Evolutionary conservation across 2,113 vertebrate species (phyloP).

Genomic region (Platysteira castanea): DNA sequence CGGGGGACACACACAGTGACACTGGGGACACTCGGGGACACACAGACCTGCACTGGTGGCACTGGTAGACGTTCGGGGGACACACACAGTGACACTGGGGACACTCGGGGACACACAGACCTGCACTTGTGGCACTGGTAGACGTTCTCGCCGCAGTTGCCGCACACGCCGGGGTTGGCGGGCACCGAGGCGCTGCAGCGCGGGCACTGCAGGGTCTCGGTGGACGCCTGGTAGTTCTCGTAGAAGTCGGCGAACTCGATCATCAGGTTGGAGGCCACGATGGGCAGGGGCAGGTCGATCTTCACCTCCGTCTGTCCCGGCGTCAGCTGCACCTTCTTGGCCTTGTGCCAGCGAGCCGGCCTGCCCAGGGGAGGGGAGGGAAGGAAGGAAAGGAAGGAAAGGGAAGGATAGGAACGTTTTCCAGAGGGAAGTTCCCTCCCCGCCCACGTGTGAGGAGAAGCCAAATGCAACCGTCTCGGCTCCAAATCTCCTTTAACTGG

Average conservation of each 20-base stretch:
- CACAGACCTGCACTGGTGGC: neutral
- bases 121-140: slow-evolving; percentile 97
- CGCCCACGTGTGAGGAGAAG: neutral
- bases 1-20: no score
- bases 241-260: slow-evolving; percentile 98
- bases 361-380: slow-evolving; percentile 58
- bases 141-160: slow-evolving; percentile 97
- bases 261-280: slow-evolving; percentile 98
- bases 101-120: neutral
- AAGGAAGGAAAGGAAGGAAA: neutral
- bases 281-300: slow-evolving; percentile 93
- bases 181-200: slow-evolving; percentile 96
- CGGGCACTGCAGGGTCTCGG: slow-evolving; percentile 95
- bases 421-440: neutral
- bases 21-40: neutral
- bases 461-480: neutral
- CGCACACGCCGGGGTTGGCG: slow-evolving; percentile 95
- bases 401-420: neutral
- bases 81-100: neutral
- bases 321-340: slow-evolving; percentile 95
- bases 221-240: slow-evolving; percentile 98
- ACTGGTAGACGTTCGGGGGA: neutral
- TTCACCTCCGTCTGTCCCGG: slow-evolving; percentile 97
- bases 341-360: slow-evolving; percentile 97
- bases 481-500: slow-evolving; percentile 49